These are phyloP conservation scores for Chelon auratus DNA, from an alignment of 2,797 vertebrate species.

Conservation along the genomic window DNA sequence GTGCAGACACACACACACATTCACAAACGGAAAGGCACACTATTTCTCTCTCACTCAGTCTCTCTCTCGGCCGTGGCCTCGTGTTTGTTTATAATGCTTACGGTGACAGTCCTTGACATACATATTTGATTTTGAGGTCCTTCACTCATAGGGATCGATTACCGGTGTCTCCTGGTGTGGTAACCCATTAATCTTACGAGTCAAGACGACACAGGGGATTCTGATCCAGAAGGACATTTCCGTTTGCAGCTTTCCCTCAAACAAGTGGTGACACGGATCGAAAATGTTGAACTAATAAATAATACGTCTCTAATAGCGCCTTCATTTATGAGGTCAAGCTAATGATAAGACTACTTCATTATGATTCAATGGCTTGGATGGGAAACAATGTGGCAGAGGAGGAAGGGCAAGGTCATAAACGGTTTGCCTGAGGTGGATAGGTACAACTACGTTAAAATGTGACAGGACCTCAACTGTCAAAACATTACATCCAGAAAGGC, in stretches of 20 bases:
- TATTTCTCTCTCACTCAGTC: slow-evolving; percentile 17
- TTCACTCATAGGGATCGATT: slow-evolving; percentile 29
- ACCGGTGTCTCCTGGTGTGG: slow-evolving; percentile 4
- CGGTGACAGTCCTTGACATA: slow-evolving; percentile 49
- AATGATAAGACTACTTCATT: background rate
- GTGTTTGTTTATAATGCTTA: slow-evolving; percentile 53
- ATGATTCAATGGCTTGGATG: background rate
- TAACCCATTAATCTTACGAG: slow-evolving; percentile 23
- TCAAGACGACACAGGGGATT: background rate
- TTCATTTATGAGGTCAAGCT: background rate
- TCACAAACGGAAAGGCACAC: background rate
- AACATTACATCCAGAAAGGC: slow-evolving; percentile 24
- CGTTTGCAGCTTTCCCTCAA: background rate
- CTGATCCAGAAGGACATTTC: slow-evolving; percentile 13
- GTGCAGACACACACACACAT: slow-evolving; percentile 14
- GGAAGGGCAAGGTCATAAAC: slow-evolving; percentile 30
- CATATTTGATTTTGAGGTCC: slow-evolving; percentile 34
- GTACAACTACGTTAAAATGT: slow-evolving; percentile 20
- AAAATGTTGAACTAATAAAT: slow-evolving; percentile 12
- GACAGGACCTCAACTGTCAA: slow-evolving; percentile 57
- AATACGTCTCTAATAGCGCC: background rate
- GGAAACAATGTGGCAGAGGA: background rate
- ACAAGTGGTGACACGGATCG: background rate
- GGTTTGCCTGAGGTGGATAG: slow-evolving; percentile 22
- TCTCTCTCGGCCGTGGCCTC: slow-evolving; percentile 27